A percentile compares a stretch with the other conserved stretches of the same genome.
phyloP scores from a whole-genome alignment of 2,113 vertebrate species.

The Pipa parva region DNA sequence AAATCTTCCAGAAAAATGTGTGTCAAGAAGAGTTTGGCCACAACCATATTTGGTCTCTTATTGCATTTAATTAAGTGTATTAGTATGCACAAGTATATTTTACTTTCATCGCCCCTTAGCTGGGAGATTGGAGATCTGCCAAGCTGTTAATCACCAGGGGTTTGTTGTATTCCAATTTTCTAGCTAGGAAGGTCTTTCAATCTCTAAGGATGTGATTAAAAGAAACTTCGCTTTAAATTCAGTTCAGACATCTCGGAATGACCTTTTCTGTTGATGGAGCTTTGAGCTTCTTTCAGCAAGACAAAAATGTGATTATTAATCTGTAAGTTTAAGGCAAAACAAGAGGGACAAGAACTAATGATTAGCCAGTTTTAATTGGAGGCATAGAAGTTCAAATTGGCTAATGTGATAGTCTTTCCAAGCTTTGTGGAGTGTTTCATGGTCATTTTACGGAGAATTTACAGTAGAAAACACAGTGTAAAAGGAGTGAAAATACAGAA shows the following conservation, averaged over 20 bases:
- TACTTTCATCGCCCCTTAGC: conserved; percentile 47
- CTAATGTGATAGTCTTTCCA: too few species aligned
- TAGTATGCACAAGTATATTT: conserved; percentile 36
- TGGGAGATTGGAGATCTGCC: conserved; percentile 41
- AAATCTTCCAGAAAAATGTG: too few species aligned
- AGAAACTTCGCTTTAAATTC: conserved; percentile 47
- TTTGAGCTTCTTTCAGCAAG: conserved; percentile 1
- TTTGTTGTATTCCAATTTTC: conserved; percentile 36
- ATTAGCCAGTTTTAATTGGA: conserved; percentile 43
- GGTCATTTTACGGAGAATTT: too few species aligned
- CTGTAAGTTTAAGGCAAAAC: conserved; percentile 38
- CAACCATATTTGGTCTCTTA: too few species aligned
- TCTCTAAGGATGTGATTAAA: conserved; percentile 50
- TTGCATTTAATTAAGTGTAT: conserved; percentile 32
- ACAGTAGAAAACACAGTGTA: conserved; percentile 49
- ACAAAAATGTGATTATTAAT: conserved; percentile 46
- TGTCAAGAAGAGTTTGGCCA: too few species aligned
- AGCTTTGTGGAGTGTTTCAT: too few species aligned
- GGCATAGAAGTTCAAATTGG: conserved; percentile 42
- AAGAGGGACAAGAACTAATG: conserved; percentile 44
- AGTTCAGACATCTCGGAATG: conserved; percentile 47
- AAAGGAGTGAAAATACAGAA: conserved; percentile 45
- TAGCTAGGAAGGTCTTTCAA: conserved; percentile 51
- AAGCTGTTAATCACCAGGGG: conserved; percentile 26
- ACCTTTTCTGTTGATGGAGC: conserved; percentile 43